Evolutionary conservation across 2,113 vertebrate species (phyloP).

Genomic region (Parus major): DNA sequence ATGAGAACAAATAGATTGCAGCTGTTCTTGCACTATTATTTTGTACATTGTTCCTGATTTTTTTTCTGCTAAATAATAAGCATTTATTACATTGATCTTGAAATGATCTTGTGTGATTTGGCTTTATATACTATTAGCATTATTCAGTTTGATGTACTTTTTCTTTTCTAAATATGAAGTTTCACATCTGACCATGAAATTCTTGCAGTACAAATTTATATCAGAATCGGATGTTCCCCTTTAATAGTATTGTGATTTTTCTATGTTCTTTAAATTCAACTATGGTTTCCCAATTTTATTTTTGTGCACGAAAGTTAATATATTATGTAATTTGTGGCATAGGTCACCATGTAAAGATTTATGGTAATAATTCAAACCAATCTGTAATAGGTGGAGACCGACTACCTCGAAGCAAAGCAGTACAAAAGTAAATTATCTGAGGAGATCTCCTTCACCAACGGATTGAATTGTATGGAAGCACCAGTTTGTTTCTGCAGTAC

Average conservation of each 20-base stretch:
- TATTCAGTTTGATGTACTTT: conserved; percentile 73
- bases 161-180: conserved; percentile 61
- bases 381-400: conserved; percentile 69
- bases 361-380: conserved; percentile 57
- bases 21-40: conserved; percentile 78
- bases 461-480: conserved; percentile 44
- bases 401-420: conserved; percentile 78
- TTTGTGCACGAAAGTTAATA: conserved; percentile 79
- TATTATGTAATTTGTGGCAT: conserved; percentile 72
- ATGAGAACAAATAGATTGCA: conserved; percentile 77
- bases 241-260: conserved; percentile 76
- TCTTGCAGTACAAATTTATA: conserved; percentile 70
- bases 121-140: conserved; percentile 76
- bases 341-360: conserved; percentile 68
- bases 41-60: conserved; percentile 70
- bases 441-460: conserved; percentile 17
- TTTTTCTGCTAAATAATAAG: conserved; percentile 70
- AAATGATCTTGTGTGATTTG: conserved; percentile 75
- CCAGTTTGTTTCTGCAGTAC: conserved; percentile 26
- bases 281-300: conserved; percentile 66
- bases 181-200: conserved; percentile 66
- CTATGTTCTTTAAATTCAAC: conserved; percentile 69
- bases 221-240: conserved; percentile 70
- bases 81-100: conserved; percentile 72
- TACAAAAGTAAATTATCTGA: conserved; percentile 47